Conservation (phyloP, 2,113 vertebrate genomes). For the Semnornis frantzii region DNA sequence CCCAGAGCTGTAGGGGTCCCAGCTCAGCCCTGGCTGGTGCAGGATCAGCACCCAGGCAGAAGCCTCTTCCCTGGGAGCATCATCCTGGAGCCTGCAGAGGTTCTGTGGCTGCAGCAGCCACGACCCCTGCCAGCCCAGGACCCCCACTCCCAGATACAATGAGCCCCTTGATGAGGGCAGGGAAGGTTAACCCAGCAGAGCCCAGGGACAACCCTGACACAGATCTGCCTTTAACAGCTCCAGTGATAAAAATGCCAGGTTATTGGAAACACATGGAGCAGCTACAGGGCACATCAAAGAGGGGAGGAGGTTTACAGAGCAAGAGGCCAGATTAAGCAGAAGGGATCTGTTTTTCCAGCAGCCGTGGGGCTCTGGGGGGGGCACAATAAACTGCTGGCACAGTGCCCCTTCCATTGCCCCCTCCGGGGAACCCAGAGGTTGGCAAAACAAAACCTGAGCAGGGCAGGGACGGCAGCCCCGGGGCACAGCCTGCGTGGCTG, state of each 20-base stretch:
- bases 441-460: conserved; percentile 47
- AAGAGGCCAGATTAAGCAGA: conserved; percentile 53
- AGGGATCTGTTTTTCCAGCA: conserved; percentile 65
- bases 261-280: conserved; percentile 71
- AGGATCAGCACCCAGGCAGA: background rate
- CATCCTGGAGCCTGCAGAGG: accelerated
- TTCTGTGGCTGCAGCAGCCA: accelerated
- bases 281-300: conserved; percentile 67
- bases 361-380: conserved; percentile 33
- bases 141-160: background rate
- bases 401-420: conserved; percentile 16
- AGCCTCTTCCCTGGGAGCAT: background rate
- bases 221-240: conserved; percentile 51
- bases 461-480: background rate
- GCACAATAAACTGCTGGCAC: conserved; percentile 2
- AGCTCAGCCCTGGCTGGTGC: accelerated
- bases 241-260: conserved; percentile 34
- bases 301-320: conserved; percentile 56
- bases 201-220: background rate
- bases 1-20: accelerated
- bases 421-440: conserved; percentile 15
- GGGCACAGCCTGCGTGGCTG: background rate
- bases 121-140: background rate
- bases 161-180: background rate
- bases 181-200: background rate